Evolutionary conservation across 1,140 invertebrate genomes (phyloP).

Genomic region (Diachasmimorpha longicaudata): DNA sequence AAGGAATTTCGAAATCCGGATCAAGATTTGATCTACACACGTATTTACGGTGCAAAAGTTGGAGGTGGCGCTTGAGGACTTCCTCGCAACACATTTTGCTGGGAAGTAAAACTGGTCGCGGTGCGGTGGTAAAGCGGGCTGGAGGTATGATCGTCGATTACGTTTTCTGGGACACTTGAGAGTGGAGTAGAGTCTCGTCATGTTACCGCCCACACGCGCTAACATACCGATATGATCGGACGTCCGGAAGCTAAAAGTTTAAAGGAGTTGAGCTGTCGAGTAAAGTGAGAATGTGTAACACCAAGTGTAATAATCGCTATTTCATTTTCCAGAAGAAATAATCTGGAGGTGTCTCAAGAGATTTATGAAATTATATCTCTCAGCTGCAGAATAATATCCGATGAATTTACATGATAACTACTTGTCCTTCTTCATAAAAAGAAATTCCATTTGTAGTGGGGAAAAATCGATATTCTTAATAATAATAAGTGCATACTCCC

Average conservation of each 20-base stretch:
- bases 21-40: slow-evolving; percentile 2
- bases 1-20: neutral
- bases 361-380: too few species aligned
- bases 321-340: neutral
- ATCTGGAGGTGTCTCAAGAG: too few species aligned
- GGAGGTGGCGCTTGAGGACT: neutral
- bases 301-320: neutral
- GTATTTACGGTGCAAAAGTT: neutral
- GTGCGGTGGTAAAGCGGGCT: neutral
- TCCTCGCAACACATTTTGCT: neutral
- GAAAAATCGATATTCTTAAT: too few species aligned
- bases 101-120: neutral
- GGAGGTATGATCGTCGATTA: slow-evolving; percentile 3
- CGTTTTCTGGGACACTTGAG: slow-evolving; percentile 9
- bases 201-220: neutral
- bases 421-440: too few species aligned
- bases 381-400: too few species aligned
- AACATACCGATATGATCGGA: slow-evolving; percentile 6
- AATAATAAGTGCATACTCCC: too few species aligned
- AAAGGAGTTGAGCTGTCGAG: neutral
- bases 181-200: neutral
- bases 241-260: slow-evolving; percentile 3
- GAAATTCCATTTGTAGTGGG: too few species aligned
- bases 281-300: neutral
- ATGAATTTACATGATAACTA: too few species aligned